Evolutionary conservation across 2,797 vertebrate species (phyloP).

Genomic region (Bradypodion pumilum): DNA sequence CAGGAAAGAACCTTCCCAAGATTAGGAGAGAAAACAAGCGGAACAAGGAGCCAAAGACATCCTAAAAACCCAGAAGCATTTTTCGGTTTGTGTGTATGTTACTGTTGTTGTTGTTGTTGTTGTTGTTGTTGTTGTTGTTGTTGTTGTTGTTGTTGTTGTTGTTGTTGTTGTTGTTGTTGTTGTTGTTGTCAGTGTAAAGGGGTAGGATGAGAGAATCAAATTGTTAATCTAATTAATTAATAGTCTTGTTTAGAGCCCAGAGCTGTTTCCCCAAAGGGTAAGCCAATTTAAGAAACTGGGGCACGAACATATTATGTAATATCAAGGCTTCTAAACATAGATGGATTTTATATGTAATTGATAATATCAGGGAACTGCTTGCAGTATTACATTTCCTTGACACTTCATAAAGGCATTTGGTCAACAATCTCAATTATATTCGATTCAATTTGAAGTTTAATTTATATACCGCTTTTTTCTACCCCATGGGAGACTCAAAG

Average conservation of each 20-base stretch:
- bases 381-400: background rate
- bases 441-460: no score
- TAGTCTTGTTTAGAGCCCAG: slow-evolving; percentile 74
- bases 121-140: background rate
- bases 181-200: background rate
- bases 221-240: slow-evolving; percentile 87
- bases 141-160: background rate
- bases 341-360: slow-evolving; percentile 12
- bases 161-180: slow-evolving; percentile 9
- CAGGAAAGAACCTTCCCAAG: slow-evolving; percentile 16
- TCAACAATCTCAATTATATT: background rate
- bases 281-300: slow-evolving; percentile 38
- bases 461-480: no score
- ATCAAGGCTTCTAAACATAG: slow-evolving; percentile 17
- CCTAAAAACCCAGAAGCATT: slow-evolving; percentile 25
- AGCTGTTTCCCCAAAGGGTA: slow-evolving; percentile 74
- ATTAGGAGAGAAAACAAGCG: slow-evolving; percentile 11
- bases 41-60: slow-evolving; percentile 10
- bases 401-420: background rate
- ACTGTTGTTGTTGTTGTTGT: background rate
- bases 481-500: no score
- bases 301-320: slow-evolving; percentile 29
- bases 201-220: slow-evolving; percentile 61
- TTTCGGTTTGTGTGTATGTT: slow-evolving; percentile 3
- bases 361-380: slow-evolving; percentile 30